Evolutionary conservation across 92 coral and sea anemone species (phyloP), one percentile per base, ranked within the genome.

Genomic region (Phymanthus crucifer): DNA sequence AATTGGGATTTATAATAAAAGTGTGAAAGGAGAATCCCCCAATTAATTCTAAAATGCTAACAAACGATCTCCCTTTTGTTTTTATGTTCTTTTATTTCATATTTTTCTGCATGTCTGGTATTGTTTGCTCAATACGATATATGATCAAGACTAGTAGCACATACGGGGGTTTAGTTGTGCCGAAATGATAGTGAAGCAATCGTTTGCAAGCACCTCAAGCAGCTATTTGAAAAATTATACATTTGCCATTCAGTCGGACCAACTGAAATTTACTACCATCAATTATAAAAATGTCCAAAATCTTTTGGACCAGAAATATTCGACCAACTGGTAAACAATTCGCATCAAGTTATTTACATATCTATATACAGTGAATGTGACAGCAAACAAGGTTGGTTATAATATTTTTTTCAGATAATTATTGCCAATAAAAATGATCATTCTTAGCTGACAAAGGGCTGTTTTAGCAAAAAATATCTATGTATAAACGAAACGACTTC

Each of bases 341-440:
- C 48, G 48, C 68, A n/a, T 61, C 34, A 11, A 3, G 32, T n/a
- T 29, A 61, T 27, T 61, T 61, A 61, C 68, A 61, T 61, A 61
- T 61, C 64, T 54, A 54, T 54, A 19, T 2, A 23, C 11, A 29
- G 26, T 24, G 32, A 61, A 6, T 27, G 32, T 27, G 34, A 34
- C 68, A 61, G 68, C 26, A 61, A 61, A 54, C 33, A 61, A 12
- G 35, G 3, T 54, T 29, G 0, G 35, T 24, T 16, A 61, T n/a
- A 61, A 61, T 24, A 61, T 24, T 61, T 61, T 61, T 12, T 27
- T 11, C 68, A 29, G 17, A 61, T 61, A 29, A 61, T 61, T 61
- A 61, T 27, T 54, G 27, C 64, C 68, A 61, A 61, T 61, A 61
- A 61, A 61, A 61, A 24, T 27, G 33, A 61, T 61, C 34, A 61